phyloP scores from a whole-genome alignment of 2,888 invertebrate genomes.

The Monopis laevigella region DNA sequence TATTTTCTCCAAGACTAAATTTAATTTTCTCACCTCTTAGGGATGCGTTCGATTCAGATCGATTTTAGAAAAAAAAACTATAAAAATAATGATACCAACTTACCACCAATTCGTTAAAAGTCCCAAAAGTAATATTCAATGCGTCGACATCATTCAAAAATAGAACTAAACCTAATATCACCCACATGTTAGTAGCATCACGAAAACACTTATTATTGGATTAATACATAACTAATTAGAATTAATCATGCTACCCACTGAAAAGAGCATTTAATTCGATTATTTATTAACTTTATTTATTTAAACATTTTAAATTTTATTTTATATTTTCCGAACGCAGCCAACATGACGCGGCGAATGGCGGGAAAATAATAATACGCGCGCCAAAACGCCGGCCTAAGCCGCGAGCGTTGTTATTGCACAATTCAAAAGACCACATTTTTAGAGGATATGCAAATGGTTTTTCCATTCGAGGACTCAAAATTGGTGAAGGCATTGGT shows the following conservation, averaged over 20 bases:
- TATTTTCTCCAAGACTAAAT: too few relatives aligned
- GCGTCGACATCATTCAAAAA: constrained; percentile 37
- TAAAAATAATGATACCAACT: constrained; percentile 6
- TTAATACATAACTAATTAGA: background rate
- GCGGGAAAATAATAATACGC: constrained; percentile 10
- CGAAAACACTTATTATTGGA: constrained; percentile 18
- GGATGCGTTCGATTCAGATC: too few relatives aligned
- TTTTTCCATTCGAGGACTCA: too few relatives aligned
- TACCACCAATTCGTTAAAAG: constrained; percentile 29
- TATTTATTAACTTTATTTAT: background rate
- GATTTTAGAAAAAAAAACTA: background rate
- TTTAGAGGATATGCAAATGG: too few relatives aligned
- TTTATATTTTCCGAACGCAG: background rate
- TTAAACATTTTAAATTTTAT: background rate
- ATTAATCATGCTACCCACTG: background rate
- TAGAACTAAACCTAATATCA: constrained; percentile 40
- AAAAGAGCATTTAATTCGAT: background rate
- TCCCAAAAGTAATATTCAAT: constrained; percentile 37
- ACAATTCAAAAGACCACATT: too few relatives aligned
- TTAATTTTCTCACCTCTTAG: too few relatives aligned
- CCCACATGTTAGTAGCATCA: constrained; percentile 52
- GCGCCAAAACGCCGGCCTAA: background rate
- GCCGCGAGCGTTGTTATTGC: constrained; percentile 2
- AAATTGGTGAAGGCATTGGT: too few relatives aligned
- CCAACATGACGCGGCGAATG: constrained; percentile 9